Base-by-base conservation (phyloP, 2,797 vertebrate genomes). In the Menidia menidia region DNA sequence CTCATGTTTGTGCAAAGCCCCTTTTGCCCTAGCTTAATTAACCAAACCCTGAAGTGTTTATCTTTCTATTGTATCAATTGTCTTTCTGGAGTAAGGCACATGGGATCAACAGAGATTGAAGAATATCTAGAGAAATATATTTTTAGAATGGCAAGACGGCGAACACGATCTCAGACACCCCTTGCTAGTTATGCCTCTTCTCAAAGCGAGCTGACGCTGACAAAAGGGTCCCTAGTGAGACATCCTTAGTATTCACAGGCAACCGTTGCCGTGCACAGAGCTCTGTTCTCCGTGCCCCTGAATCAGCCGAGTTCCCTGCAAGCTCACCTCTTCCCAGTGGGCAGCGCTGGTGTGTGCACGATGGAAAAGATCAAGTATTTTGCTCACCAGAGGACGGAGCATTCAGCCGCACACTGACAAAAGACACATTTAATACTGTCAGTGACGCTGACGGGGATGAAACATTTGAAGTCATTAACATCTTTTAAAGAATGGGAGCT, bases 281-380 rank as follows among this genome's bases (percentile, higher is more conserved):
- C 12, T 50, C 13, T 75, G 61, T 71, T 78, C 71, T 75, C 79
- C 63, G 56, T 82, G 83, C 72, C 25, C 88, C 88, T 88, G 88
- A 84, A 82, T 90, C 89, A 88, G 78, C 89, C 87, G 66, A 87
- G 86, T 76, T 78, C 78, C 71, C 81, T 51, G 84, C 86, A 70
- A 81, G 78, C 86, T 86, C 88, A 87, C 89, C 89, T 88, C 88
- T 79, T 67, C 85, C 85, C 82, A 78, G 18, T 90, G 81, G 85
- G 80, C 79, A 83, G 73, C 15, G 9, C 80, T 89, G 82, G 82
- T 88, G 63, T 69, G 81, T 86, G 80, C 76, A 85, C 71, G 87
- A 91, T 88, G 91, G 67, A 92, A 87, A 73, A 77, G 84, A 92
- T 90, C 87, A 90, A 87, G 80, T 90, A 87, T 85, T 61, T 85